Percentiles rank a stretch among this genome's conserved stretches.
These are phyloP conservation scores for Sphenodon punctatus DNA, from an alignment of 2,797 vertebrate species.

Conservation along the genomic window DNA sequence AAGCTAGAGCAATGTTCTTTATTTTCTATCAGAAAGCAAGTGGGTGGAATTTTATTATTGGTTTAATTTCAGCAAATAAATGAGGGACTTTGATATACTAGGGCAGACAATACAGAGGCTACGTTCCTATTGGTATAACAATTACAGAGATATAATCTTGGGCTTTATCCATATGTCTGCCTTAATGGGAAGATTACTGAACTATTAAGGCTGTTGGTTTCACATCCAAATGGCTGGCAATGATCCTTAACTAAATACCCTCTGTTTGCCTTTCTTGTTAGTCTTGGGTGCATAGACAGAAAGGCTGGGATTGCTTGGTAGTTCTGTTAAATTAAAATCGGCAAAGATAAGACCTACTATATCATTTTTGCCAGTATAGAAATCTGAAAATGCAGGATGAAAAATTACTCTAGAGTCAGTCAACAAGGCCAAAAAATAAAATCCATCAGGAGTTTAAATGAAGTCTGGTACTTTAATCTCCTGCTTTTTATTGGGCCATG, in stretches of 20 bases:
- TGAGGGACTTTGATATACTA: constrained; percentile 13
- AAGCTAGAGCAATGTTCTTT: background rate
- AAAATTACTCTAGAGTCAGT: constrained; percentile 23
- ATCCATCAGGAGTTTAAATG: constrained; percentile 40
- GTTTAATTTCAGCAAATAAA: constrained; percentile 15
- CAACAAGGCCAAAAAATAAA: constrained; percentile 38
- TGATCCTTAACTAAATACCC: constrained; percentile 47
- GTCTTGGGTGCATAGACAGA: constrained; percentile 4
- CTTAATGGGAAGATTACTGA: constrained; percentile 39
- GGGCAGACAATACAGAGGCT: constrained; percentile 25
- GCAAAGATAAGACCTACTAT: constrained; percentile 39
- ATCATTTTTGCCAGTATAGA: constrained; percentile 44
- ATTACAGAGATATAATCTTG: constrained; percentile 36
- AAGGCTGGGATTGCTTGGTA: constrained; percentile 38
- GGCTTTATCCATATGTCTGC: constrained; percentile 34
- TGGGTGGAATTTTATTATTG: constrained; percentile 14
- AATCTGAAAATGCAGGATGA: constrained; percentile 40
- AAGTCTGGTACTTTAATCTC: constrained; percentile 3
- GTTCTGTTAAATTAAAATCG: constrained; percentile 62
- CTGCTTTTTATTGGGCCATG: constrained; percentile 8
- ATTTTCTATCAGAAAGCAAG: background rate
- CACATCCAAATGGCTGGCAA: constrained; percentile 46
- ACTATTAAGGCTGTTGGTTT: constrained; percentile 43
- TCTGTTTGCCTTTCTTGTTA: constrained; percentile 28
- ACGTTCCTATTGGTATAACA: constrained; percentile 28